Conservation (phyloP, 2,888 invertebrate species). For the Shargacucullia verbasci region DNA sequence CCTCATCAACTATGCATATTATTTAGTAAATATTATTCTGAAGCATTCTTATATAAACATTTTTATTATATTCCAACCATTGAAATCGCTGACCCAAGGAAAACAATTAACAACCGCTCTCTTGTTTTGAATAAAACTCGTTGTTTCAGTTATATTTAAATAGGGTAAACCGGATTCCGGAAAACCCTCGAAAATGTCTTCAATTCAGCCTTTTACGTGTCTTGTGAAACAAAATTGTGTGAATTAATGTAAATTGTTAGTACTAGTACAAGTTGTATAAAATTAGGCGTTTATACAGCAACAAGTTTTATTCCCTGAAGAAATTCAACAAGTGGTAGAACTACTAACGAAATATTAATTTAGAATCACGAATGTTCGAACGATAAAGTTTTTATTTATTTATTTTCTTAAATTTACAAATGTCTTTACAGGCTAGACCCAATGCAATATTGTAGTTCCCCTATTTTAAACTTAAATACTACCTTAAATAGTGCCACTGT, state of each 20-base stretch:
- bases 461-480: no score
- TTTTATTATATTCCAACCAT: not conserved
- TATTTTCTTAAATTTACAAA: no score
- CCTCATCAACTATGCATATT: no score
- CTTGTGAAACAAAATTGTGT: conserved; percentile 14
- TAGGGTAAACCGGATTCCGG: conserved; percentile 18
- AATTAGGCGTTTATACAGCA: conserved; percentile 12
- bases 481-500: no score
- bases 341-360: not conserved
- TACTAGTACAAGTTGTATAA: not conserved
- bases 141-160: conserved; percentile 37
- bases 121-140: conserved; percentile 37
- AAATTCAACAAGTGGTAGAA: conserved; percentile 39
- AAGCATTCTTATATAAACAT: not conserved
- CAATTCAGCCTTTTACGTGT: conserved; percentile 6
- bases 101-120: conserved; percentile 31
- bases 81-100: conserved; percentile 14
- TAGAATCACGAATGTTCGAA: no score
- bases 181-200: conserved; percentile 23
- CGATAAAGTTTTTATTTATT: no score
- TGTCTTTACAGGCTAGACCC: no score
- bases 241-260: conserved; percentile 10
- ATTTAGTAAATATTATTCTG: not conserved
- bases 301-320: conserved; percentile 20
- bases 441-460: no score